Conservation (phyloP, 37 sponge, comb jelly and placozoan genomes). For the Cliona cf. orientalis region DNA sequence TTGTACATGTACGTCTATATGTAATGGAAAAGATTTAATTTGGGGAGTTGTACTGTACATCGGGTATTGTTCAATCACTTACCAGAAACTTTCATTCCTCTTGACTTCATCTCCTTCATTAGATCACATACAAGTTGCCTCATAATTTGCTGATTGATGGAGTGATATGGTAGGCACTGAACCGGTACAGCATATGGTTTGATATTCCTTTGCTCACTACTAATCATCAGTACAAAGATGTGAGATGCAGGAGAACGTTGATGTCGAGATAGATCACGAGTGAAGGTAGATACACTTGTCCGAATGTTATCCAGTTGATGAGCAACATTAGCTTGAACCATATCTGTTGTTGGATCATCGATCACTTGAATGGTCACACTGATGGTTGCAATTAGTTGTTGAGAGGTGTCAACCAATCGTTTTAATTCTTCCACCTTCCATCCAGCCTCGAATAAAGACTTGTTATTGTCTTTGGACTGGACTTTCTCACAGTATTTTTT, state of each 20-base stretch:
- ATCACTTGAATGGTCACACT: neutral
- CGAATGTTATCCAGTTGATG: neutral
- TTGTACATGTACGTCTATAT: too few relatives aligned
- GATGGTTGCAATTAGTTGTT: neutral
- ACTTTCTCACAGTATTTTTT: neutral
- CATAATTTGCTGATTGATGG: neutral
- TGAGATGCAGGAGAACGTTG: constrained; percentile 6
- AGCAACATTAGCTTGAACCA: neutral
- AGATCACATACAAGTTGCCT: neutral
- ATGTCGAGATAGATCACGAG: constrained; percentile 5
- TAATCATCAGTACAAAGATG: constrained; percentile 39
- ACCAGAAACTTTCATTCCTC: constrained; percentile 19
- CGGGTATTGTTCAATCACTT: too few relatives aligned
- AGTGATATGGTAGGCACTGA: constrained; percentile 20
- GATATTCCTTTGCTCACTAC: constrained; percentile 3
- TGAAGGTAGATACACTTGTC: neutral
- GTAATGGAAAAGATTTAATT: too few relatives aligned
- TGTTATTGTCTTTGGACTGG: neutral
- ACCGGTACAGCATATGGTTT: constrained; percentile 55
- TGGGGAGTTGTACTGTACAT: too few relatives aligned
- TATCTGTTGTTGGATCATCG: neutral
- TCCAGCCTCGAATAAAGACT: constrained; percentile 14
- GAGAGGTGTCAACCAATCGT: neutral
- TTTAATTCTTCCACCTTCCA: constrained; percentile 32
- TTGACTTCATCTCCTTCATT: constrained; percentile 6